Percentiles rank a stretch among this genome's conserved stretches.
These are phyloP conservation scores for Coryphaenoides rupestris DNA, from an alignment of 2,113 vertebrate genomes.

Conservation along the genomic window DNA sequence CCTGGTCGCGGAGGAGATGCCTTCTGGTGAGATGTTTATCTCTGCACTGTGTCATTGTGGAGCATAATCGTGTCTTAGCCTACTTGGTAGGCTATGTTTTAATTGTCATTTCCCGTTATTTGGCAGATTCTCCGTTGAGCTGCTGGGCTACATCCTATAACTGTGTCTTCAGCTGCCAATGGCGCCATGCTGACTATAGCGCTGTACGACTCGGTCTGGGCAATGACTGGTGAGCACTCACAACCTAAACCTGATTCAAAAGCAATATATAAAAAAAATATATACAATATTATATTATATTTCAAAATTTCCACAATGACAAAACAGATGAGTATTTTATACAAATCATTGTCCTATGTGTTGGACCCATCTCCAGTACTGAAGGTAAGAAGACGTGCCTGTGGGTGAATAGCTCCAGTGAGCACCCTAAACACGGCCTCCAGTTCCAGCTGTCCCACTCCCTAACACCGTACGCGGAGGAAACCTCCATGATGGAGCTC, in stretches of 20 bases:
- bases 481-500: conserved; percentile 51
- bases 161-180: conserved; percentile 65
- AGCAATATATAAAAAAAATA: too few species aligned
- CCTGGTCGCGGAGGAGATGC: conserved; percentile 9
- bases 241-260: background rate
- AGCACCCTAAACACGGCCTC: conserved; percentile 7
- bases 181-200: conserved; percentile 9
- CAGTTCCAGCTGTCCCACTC: conserved; percentile 56
- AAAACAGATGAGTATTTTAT: background rate
- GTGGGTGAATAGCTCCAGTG: conserved; percentile 42
- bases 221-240: conserved; percentile 52
- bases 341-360: background rate
- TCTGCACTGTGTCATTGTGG: background rate
- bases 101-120: background rate
- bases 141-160: conserved; percentile 66
- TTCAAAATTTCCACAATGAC: background rate
- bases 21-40: conserved; percentile 16
- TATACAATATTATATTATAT: background rate
- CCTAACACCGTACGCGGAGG: conserved; percentile 64
- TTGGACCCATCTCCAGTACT: conserved; percentile 31
- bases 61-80: background rate
- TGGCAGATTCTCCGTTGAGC: conserved; percentile 40
- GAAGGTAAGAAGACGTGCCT: conserved; percentile 24
- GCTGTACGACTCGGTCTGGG: conserved; percentile 60
- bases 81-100: background rate